Evolutionary conservation across 2,797 vertebrate species (phyloP), one percentile per base, ranked within the genome.

Genomic region (Rhinophrynus dorsalis): DNA sequence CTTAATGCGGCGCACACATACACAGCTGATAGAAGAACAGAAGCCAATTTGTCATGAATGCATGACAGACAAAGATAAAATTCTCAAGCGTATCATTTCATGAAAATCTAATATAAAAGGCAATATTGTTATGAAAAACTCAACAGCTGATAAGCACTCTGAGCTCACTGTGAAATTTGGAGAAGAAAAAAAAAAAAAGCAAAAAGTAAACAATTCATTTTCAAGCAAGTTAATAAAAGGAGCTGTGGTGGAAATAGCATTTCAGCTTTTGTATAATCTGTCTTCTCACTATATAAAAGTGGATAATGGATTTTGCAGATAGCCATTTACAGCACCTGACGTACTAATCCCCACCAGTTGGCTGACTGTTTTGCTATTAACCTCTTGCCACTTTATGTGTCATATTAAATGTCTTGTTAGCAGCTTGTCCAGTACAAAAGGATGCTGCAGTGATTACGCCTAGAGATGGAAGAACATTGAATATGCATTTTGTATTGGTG

Each of bases 291-390:
- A 40, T 13, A 37, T n/a, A 54, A 44, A 6, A 27, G 27, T 17
- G 6, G 23, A 26, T 55, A 55, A 70, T 55, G 35, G 67, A 55
- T 45, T 62, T 13, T 62, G 21, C 45, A 62, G 50, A 55, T 12
- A 20, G 29, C 38, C 33, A 32, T 62, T 55, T 55, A 32, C 3
- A 0, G 35, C 23, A 17, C 1, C 7, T n/a, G 10, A 29, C 11
- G 45, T 26, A 13, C 17, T 17, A 6, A 29, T 42, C 32, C 47
- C n/a, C 26, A 52, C 17, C 56, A 17, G 50, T 33, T 20, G 58
- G 37, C 20, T 24, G 45, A 26, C 21, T 21, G 15, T 38, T 24
- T 51, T 52, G 52, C 67, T 51, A 69, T 61, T 60, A 70, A 27
- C 56, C 67, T 70, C 18, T 62, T 57, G 50, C 48, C 58, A 27